Evolutionary conservation across 2,888 invertebrate genomes (phyloP).

Genomic region (Pachydiplax longipennis): DNA sequence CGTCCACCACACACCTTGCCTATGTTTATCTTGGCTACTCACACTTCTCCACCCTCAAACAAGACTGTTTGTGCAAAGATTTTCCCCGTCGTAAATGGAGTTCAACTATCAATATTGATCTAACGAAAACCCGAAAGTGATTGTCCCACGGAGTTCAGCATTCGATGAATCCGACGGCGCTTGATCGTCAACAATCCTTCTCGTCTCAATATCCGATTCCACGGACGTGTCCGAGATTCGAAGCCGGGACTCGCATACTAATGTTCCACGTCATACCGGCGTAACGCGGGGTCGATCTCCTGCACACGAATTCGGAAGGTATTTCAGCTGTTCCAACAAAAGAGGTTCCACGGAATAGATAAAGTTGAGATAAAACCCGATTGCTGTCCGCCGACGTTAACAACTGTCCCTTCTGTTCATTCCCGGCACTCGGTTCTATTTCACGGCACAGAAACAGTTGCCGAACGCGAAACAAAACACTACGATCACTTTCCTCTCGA

Average conservation of each 20-base stretch:
- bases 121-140: too few relatives aligned
- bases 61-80: not conserved
- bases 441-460: too few relatives aligned
- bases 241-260: not conserved
- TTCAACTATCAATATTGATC: not conserved
- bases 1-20: not conserved
- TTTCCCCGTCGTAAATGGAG: not conserved
- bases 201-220: not conserved
- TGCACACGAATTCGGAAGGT: not conserved
- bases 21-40: not conserved
- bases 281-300: not conserved
- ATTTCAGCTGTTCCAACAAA: not conserved
- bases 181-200: not conserved
- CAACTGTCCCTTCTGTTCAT: not conserved
- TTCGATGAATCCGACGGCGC: not conserved
- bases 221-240: not conserved
- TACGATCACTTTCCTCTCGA: not conserved
- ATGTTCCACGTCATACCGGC: not conserved
- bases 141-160: too few relatives aligned
- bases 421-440: not conserved
- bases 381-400: not conserved
- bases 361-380: not conserved
- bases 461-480: too few relatives aligned
- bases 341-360: not conserved
- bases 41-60: not conserved